Percentiles rank a stretch among this genome's conserved stretches.
phyloP scores from a whole-genome alignment of 2,113 vertebrate genomes.

The Asarcornis scutulata region DNA sequence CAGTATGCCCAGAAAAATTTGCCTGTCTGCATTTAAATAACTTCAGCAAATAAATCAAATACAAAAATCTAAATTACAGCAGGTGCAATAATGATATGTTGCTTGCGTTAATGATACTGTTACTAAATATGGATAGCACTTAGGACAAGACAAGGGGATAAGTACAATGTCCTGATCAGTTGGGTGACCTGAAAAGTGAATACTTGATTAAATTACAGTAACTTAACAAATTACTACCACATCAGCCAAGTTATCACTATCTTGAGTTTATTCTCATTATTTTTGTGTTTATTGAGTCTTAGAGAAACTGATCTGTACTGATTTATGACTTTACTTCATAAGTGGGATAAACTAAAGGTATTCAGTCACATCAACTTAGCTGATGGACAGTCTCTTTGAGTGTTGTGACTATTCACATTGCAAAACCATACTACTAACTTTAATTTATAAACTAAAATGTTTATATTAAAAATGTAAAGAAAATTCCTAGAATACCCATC shows the following conservation, averaged over 20 bases:
- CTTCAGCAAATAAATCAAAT: background rate
- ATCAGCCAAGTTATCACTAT: background rate
- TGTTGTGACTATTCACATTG: background rate
- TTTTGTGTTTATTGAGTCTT: background rate
- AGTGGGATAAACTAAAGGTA: background rate
- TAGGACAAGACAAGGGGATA: background rate
- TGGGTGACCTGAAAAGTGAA: background rate
- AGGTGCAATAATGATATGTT: background rate
- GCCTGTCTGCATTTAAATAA: background rate
- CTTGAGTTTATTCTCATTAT: background rate
- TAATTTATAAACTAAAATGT: background rate
- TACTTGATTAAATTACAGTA: background rate
- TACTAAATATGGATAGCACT: conserved; percentile 1
- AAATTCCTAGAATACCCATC: background rate
- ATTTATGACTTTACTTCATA: background rate
- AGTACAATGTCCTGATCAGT: background rate
- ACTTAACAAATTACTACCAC: conserved; percentile 3
- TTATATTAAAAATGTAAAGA: background rate
- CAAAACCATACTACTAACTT: background rate
- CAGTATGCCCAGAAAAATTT: background rate
- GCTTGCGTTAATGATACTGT: background rate
- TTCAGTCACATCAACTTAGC: background rate
- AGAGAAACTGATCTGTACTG: background rate
- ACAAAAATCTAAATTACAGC: background rate
- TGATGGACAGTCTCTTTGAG: background rate